Evolutionary conservation across 2,113 vertebrate genomes (phyloP).

Genomic region (Sigmodon hispidus): DNA sequence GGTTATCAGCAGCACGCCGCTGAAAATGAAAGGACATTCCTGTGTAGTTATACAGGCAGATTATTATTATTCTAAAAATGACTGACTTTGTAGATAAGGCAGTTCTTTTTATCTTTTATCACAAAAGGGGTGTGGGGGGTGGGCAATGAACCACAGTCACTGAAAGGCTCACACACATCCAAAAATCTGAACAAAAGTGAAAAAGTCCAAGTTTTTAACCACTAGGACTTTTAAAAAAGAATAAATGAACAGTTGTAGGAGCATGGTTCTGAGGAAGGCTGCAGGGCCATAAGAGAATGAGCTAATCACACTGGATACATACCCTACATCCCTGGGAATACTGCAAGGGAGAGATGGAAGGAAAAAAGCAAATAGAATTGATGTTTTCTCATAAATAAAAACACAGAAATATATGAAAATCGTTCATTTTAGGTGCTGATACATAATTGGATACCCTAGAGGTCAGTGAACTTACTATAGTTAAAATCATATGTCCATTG

Average conservation of each 20-base stretch:
- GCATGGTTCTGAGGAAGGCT: neutral
- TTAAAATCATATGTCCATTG: neutral
- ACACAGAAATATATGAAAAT: neutral
- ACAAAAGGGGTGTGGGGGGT: neutral
- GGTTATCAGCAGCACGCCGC: conserved; percentile 95
- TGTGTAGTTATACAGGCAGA: neutral
- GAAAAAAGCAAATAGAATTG: neutral
- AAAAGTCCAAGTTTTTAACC: neutral
- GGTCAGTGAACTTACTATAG: neutral
- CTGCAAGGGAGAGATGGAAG: neutral
- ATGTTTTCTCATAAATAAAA: neutral
- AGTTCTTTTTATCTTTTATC: neutral
- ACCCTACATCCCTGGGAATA: neutral
- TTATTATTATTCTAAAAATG: neutral
- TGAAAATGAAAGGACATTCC: conserved; percentile 78
- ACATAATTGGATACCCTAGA: neutral
- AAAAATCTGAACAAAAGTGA: neutral
- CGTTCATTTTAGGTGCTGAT: fast-evolving
- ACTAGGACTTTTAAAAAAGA: neutral
- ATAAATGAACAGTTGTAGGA: neutral
- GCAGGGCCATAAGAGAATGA: neutral
- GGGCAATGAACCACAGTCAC: neutral
- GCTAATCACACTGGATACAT: neutral
- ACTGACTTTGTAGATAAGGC: neutral
- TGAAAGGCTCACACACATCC: neutral